Percentiles rank a stretch among this genome's conserved stretches.
Evolutionary conservation across 2,797 vertebrate species (phyloP).

Genomic region (Cichlasoma orientale): DNA sequence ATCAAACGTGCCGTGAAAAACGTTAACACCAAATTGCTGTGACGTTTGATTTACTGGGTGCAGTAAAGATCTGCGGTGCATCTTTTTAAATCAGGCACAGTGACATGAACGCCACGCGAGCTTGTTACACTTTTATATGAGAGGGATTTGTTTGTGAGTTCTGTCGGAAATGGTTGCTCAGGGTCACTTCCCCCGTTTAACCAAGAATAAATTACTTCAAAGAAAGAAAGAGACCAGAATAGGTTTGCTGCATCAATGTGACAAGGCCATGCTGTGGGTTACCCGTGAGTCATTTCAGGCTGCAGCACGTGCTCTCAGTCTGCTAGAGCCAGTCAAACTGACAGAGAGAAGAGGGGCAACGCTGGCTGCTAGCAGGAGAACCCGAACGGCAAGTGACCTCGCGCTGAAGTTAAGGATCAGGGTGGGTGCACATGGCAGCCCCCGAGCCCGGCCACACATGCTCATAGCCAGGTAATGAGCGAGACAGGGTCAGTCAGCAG

Average conservation of each 20-base stretch:
- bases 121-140: not conserved
- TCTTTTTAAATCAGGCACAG: not conserved
- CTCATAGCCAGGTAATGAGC: constrained; percentile 9
- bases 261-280: constrained; percentile 19
- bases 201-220: constrained; percentile 33
- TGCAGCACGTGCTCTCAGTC: constrained; percentile 28
- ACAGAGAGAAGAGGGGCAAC: constrained; percentile 46
- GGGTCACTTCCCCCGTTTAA: not conserved
- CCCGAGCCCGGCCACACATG: constrained; percentile 20
- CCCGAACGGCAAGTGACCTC: constrained; percentile 33
- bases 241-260: constrained; percentile 9
- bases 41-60: not conserved
- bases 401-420: constrained; percentile 6
- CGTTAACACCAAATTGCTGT: constrained; percentile 11
- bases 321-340: constrained; percentile 28
- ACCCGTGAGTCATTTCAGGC: constrained; percentile 36
- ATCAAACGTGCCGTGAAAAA: constrained; percentile 11
- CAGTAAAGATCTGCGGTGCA: not conserved
- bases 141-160: not conserved
- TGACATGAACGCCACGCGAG: not conserved
- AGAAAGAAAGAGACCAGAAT: not conserved
- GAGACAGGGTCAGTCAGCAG: constrained; percentile 30
- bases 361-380: constrained; percentile 34
- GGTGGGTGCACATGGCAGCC: constrained; percentile 37
- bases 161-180: not conserved